Evolutionary conservation across 2,113 vertebrate genomes (phyloP), one percentile per base, ranked within the genome.

Genomic region (Rhabdomys dilectus): DNA sequence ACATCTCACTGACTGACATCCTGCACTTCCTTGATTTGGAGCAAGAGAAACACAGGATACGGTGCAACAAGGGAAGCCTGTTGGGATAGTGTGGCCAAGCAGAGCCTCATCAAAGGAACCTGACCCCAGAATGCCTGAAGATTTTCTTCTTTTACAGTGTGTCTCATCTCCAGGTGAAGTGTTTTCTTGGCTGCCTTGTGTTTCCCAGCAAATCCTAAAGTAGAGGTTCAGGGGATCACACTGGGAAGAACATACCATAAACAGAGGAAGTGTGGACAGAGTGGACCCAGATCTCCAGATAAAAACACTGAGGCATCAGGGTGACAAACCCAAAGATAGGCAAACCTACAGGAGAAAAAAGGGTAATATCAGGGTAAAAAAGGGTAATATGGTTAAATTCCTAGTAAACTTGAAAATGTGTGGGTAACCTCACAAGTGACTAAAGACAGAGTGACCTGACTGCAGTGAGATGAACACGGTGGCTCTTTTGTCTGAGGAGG

Each of bases 41-140:
- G 13, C 24, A 60, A 48, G 15, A 42, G 60, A 42, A 31, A 34
- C 15, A 0, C 0, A 26, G 9, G 42, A 0, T 39, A 2, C 51
- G 13, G 0, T 19, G 17, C 1, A 6, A 34, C 1, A 7, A 0
- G 0, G 22, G 3, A 29, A 5, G 8, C 0, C 0, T 3, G 2
- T 48, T 13, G 29, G 11, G 8, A 31, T 7, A 51, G 36, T 5
- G 22, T 17, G 12, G 10, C 3, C 34, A 26, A 1, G 1, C 0
- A 2, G 6, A 1, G 4, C 2, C 21, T 24, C 19, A 16, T 22
- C 3, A n/a, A 12, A 3, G 5, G 39, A n/a, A 36, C 6, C 11
- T 9, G 31, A 56, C 56, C 36, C 53, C 34, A 12, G 1, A 39
- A 60, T 6, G 0, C 7, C 51, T 56, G 15, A 4, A 6, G 5